A percentile compares a stretch with the other conserved stretches of the same genome.
Evolutionary conservation across 2,888 invertebrate species (phyloP).

Genomic region (Spodoptera exigua): DNA sequence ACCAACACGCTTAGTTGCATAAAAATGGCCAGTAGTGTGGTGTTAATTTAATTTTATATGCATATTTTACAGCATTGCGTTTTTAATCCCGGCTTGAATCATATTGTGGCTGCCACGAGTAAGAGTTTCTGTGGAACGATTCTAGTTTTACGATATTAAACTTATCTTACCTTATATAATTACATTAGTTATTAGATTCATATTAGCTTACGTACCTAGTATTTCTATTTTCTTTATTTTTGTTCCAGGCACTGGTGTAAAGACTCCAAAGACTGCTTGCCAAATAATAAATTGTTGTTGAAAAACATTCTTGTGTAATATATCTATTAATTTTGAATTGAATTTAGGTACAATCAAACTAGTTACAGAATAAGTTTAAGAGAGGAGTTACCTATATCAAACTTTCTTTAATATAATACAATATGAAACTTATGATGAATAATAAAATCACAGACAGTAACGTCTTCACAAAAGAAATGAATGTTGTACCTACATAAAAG

Average conservation of each 20-base stretch:
- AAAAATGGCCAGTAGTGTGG: slow-evolving; percentile 28
- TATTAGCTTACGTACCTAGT: too few relatives aligned
- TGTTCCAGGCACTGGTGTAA: too few relatives aligned
- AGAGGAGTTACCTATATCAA: too few relatives aligned
- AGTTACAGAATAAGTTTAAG: too few relatives aligned
- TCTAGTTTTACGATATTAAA: slow-evolving; percentile 1
- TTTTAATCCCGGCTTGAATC: slow-evolving; percentile 14
- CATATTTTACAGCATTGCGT: slow-evolving; percentile 35
- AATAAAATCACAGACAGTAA: slow-evolving; percentile 45
- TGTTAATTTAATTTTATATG: slow-evolving; percentile 47
- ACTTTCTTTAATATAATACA: slow-evolving; percentile 35
- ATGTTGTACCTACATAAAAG: slow-evolving; percentile 42
- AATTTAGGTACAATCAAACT: too few relatives aligned
- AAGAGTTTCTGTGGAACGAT: not conserved
- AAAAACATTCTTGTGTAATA: too few relatives aligned
- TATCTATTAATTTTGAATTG: too few relatives aligned
- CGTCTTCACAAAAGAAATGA: slow-evolving; percentile 44
- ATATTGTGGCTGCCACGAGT: slow-evolving; percentile 3
- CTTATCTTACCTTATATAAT: too few relatives aligned
- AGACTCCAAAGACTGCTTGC: too few relatives aligned
- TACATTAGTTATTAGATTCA: too few relatives aligned
- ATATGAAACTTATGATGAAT: slow-evolving; percentile 41
- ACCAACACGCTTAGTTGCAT: slow-evolving; percentile 34
- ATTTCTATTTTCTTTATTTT: too few relatives aligned
- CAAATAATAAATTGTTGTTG: too few relatives aligned